These are phyloP conservation scores for Psilopsiagon aurifrons DNA, from an alignment of 2,113 vertebrate species.

Conservation along the genomic window DNA sequence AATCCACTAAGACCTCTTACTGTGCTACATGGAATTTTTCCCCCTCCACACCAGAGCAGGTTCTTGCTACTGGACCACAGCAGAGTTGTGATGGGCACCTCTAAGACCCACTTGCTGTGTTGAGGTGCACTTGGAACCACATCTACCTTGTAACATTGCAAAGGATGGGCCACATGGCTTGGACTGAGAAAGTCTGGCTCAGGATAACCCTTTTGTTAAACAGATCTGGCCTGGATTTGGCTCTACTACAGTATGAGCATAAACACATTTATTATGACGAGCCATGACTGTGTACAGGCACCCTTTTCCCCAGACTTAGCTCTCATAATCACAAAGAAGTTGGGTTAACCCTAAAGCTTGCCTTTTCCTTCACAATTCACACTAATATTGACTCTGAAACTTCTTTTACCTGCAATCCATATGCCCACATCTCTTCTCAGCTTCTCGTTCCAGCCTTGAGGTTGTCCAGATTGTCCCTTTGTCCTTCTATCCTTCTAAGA, in stretches of 20 bases:
- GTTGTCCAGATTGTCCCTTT: constrained; percentile 34
- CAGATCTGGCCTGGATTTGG: not conserved
- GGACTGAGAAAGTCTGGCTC: not conserved
- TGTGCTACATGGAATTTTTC: rapidly evolving
- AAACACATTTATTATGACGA: not conserved
- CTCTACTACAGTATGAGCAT: not conserved
- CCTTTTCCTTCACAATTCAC: not conserved
- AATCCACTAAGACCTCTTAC: not conserved
- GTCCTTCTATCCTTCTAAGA: constrained; percentile 46
- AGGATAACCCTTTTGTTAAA: not conserved
- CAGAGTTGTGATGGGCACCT: not conserved
- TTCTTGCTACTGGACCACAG: not conserved
- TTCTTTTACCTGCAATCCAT: not conserved
- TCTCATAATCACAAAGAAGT: not conserved
- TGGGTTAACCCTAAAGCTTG: not conserved
- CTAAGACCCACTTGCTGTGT: not conserved
- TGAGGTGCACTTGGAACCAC: not conserved
- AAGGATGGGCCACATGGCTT: not conserved
- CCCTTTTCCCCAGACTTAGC: not conserved
- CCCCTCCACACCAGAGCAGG: not conserved
- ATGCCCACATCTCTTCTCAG: not conserved
- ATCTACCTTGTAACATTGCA: not conserved
- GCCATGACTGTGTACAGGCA: not conserved
- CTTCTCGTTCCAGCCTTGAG: not conserved
- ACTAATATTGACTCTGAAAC: not conserved